Evolutionary conservation across 2,888 invertebrate species (phyloP).

Genomic region (Mesorhabditis sp.): DNA sequence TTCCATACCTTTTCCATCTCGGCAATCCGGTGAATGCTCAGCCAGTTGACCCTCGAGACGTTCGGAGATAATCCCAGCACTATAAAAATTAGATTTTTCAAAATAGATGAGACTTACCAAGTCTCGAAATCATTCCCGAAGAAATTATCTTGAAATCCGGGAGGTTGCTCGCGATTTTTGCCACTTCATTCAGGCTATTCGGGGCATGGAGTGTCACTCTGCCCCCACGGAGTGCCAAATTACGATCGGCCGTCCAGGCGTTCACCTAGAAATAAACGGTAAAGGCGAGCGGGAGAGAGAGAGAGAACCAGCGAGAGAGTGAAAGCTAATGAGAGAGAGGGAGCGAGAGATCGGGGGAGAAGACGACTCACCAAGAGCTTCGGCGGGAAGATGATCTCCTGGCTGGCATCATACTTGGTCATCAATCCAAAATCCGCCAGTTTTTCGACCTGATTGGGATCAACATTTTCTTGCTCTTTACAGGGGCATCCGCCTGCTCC

Average conservation of each 20-base stretch:
- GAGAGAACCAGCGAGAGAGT: no score
- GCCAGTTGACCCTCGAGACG: conserved; percentile 9
- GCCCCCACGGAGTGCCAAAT: no score
- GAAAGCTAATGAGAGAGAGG: no score
- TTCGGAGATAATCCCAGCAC: no score
- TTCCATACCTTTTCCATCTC: conserved; percentile 68
- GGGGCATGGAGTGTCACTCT: not conserved
- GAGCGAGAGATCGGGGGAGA: no score
- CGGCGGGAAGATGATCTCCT: conserved; percentile 86
- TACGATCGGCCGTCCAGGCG: no score
- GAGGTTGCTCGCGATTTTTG: not conserved
- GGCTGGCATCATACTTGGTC: conserved; percentile 69
- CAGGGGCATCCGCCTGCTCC: conserved; percentile 7
- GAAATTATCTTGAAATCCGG: conserved; percentile 17
- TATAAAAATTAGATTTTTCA: not conserved
- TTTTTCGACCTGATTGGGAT: conserved; percentile 12
- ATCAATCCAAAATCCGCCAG: conserved; percentile 44
- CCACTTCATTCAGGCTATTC: not conserved
- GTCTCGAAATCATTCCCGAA: conserved; percentile 28
- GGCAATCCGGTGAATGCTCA: conserved; percentile 59
- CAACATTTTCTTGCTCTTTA: conserved; percentile 7
- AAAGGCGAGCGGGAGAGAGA: no score
- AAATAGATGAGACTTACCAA: conserved; percentile 17
- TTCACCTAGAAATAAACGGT: no score
- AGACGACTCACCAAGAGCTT: conserved; percentile 77